Evolutionary conservation across 2,113 vertebrate genomes (phyloP), one percentile per base, ranked within the genome.

Genomic region (Candoia aspera): DNA sequence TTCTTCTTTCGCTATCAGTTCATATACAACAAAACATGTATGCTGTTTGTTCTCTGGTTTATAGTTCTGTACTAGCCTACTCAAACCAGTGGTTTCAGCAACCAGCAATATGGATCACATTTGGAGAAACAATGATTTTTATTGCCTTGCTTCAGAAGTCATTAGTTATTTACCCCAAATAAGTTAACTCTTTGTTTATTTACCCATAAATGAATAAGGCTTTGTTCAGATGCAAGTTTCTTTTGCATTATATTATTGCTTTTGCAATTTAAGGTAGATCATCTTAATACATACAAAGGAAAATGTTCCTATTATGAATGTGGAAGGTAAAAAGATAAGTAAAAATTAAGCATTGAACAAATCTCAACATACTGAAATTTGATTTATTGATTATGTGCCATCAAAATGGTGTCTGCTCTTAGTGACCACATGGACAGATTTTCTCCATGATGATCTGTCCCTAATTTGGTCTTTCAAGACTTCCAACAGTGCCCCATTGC

Each of bases 1-100:
- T 17, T 17, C 2, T n/a, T 86, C 49, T 53, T 46, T 90, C n/a
- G 23, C 8, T 58, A 24, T 60, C 4, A 17, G 91, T 42, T 46
- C 93, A 91, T 60, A 19, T 91, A 0, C 94, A 49, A 86, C 42
- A 64, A 13, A 88, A 9, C 11, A 60, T 91, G 89, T 90, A 37
- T 87, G 17, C 15, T 59, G 1, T 23, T n/a, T 83, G 37, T 83
- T 79, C 5, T 53, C 19, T 49, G 10, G 24, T 15, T 23, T 79
- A 26, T 62, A 9, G 33, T 86, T 79, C 15, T n/a, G 19, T 49
- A 29, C 5, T 68, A 62, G 26, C 12, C 29, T 86, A 11, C 24
- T 5, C n/a, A 33, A 21, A 59, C 15, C 11, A 87, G 64, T 88
- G 42, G 8, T 92, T 92, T 88, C 37, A 49, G 11, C 1, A 54